Percentiles rank a stretch among this genome's conserved stretches.
Conservation (phyloP, 2,888 invertebrate genomes). For the Periphyllus acericola region DNA sequence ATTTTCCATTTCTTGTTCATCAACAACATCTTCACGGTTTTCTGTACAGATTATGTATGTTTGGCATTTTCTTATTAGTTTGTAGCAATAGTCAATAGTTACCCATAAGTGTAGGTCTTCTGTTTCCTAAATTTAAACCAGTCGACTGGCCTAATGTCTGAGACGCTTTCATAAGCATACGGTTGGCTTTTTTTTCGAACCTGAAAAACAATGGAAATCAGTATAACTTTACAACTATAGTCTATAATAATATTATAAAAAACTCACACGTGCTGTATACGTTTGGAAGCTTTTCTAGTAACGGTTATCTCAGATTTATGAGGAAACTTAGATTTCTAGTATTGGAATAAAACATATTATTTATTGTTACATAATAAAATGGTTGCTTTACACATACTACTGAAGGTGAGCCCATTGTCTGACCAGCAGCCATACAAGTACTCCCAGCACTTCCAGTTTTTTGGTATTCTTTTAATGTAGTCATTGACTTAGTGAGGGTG, state of each 20-base stretch:
- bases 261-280: conserved; percentile 82
- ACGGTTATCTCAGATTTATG: conserved; percentile 79
- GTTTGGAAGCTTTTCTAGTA: conserved; percentile 79
- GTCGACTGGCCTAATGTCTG: conserved; percentile 85
- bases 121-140: conserved; percentile 78
- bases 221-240: neutral
- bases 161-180: conserved; percentile 83
- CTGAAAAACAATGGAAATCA: conserved; percentile 67
- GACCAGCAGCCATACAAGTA: conserved; percentile 63
- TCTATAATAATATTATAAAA: neutral
- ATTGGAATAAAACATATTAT: conserved; percentile 54
- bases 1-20: conserved; percentile 85
- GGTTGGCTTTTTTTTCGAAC: conserved; percentile 82
- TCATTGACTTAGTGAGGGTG: conserved; percentile 79
- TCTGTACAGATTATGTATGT: conserved; percentile 67
- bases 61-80: conserved; percentile 46
- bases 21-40: conserved; percentile 72
- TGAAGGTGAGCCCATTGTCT: conserved; percentile 64
- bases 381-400: conserved; percentile 63
- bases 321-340: conserved; percentile 76
- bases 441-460: conserved; percentile 74
- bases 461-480: conserved; percentile 82
- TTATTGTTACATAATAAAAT: neutral
- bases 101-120: conserved; percentile 68
- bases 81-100: conserved; percentile 39